Base-by-base conservation (phyloP, 1,140 invertebrate genomes). In the Drosophila orena region DNA sequence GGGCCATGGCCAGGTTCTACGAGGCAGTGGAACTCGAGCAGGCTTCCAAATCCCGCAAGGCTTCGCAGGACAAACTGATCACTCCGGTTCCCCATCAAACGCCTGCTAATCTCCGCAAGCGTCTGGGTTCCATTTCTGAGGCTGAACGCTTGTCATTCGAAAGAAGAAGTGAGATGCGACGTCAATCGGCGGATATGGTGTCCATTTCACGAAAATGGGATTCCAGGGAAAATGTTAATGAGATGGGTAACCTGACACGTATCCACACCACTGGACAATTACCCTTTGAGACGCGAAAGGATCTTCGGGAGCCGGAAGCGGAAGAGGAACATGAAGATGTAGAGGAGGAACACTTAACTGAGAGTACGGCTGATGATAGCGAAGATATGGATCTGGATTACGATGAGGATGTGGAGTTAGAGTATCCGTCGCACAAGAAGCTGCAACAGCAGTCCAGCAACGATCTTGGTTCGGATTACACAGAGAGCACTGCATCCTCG, bases 1-100 rank as follows among this genome's bases (percentile, higher is more conserved):
- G 94, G 20, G 95, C 96, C 3, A 96, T 97, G 95, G 95, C 95
- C 11, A 93, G 96, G 22, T 96, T 97, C 74, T 96, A 96, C 77
- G 94, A 96, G 90, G 96, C 95, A 2, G 94, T 96, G 0, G 95
- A 95, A 30, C 93, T 95, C 54, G 95, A 96, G 91, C 95, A 97
- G 92, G 94, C 94, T 7, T 94, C 94, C 88, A 93, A 93, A 47
- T 79, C 84, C 3, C 92, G 92, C 47, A 91, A 86, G 55, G 49
- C 68, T 11, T 69, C 74, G 20, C 69, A 72, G 10, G 83, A 83
- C 7, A 85, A 81, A 42, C 49, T 77, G 15, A 38, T 47, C 3
- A 17, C 62, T 0, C 37, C 52, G 10, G 30, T 44, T 7, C 43
- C 55, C 10, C 38, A 65, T 1, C 54, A 52, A 35, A 52, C 78